Evolutionary conservation across 1,140 invertebrate genomes (phyloP), one percentile per base, ranked within the genome.

Genomic region (Drosophila busckii): DNA sequence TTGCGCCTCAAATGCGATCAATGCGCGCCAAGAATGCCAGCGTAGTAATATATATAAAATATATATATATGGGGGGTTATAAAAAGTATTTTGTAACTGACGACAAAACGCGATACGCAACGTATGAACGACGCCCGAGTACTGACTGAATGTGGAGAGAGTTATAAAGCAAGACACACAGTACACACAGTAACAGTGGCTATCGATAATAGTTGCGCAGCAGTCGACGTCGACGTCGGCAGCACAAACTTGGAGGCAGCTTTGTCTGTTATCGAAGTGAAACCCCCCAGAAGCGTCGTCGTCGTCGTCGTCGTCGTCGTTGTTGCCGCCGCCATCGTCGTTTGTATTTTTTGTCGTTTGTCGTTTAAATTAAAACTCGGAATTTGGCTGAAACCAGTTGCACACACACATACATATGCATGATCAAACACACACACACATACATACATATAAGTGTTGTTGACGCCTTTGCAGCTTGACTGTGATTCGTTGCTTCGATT

Each of bases 371-470:
- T 80, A 80, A 78, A 80, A 48, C 64, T 67, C 75, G 73, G 65
- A 82, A 82, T 82, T 82, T 75, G 69, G 75, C 75, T 70, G 45
- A 82, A 82, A 82, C 75, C 75, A 82, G 75, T 82, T 75, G 41
- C 56, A 41, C 17, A 23, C 15, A 61, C 31, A 53, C 53, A 49
- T 28, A 37, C 32, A 48, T 19, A 52, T 6, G 19, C 20, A 55
- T 32, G 28, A 38, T 5, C 19, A 3, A 34, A 28, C 19, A 25
- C 22, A 49, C 28, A 58, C 26, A 63, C 17, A 32, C 16, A 44
- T 16, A 48, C 55, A 52, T 29, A 15, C 17, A 42, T 25, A 54
- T 23, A 38, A 32, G 29, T 52, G 26, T 62, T 54, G 44, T 49
- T 62, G 52, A 56, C 52, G 59, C 52, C 60, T 56, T 59, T 63